Percentiles rank a stretch among this genome's conserved stretches.
phyloP scores from a whole-genome alignment of 1,140 invertebrate genomes.

The Ridgeia piscesae region DNA sequence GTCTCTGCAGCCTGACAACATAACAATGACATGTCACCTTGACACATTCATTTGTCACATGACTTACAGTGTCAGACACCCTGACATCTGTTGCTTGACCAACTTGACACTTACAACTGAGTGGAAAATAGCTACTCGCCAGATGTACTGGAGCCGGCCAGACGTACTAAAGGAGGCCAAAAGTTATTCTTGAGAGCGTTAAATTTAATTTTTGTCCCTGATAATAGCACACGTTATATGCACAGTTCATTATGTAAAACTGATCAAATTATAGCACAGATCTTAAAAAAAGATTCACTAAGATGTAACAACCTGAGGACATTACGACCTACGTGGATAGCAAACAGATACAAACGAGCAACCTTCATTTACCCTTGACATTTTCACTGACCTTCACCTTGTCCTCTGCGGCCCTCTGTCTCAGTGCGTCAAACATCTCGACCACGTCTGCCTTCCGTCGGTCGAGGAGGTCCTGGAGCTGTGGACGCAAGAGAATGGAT shows the following conservation, averaged over 20 bases:
- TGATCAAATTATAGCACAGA: neutral
- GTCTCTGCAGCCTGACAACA: neutral
- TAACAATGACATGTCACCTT: neutral
- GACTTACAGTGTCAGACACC: no score
- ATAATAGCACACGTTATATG: neutral
- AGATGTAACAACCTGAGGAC: neutral
- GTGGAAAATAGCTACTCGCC: no score
- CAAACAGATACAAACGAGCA: neutral
- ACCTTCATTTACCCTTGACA: neutral
- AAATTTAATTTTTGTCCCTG: no score
- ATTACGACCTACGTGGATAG: neutral
- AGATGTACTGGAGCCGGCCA: neutral
- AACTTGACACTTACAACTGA: no score
- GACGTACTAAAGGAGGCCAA: neutral
- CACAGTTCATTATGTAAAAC: no score
- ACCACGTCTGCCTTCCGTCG: slow-evolving; percentile 42
- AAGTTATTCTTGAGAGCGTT: no score
- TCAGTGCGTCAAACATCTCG: slow-evolving; percentile 40
- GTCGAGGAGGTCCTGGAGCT: slow-evolving; percentile 46
- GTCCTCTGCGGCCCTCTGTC: slow-evolving; percentile 40
- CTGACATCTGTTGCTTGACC: no score
- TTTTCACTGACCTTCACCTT: slow-evolving; percentile 36
- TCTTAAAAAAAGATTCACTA: neutral
- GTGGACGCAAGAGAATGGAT: slow-evolving; percentile 2
- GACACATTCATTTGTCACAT: neutral